Evolutionary conservation across 2,797 vertebrate species (phyloP), one percentile per base, ranked within the genome.

Genomic region (Leptoclinus maculatus): DNA sequence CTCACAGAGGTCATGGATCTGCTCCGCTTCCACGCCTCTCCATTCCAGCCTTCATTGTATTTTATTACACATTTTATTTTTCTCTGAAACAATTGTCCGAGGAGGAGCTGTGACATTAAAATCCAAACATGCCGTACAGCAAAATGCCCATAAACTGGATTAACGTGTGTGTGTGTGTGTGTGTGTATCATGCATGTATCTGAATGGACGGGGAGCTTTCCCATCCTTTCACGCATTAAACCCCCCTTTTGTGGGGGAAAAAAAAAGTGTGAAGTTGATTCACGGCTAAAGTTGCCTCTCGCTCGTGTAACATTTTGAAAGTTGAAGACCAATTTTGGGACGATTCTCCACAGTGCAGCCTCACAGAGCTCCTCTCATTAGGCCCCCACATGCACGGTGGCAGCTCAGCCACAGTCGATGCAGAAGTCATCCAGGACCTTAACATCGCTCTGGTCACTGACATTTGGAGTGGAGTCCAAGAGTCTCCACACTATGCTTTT

Each of bases 281-380:
- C 83, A 62, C 71, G 70, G 79, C 82, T 79, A 89, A 93, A 91
- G 87, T 89, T 88, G 51, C 78, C 88, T 87, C 84, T 91, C 84
- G 54, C 83, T 90, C 66, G 67, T 88, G 84, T 89, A 80, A 91
- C 86, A 93, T 91, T 93, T 91, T 85, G 76, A 83, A 88, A 93
- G 89, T 89, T 90, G 85, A 89, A 89, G 83, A 88, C 76, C 90
- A 93, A 95, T 94, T 94, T 91, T 87, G 23, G 81, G 77, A 86
- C 27, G 91, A 95, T 93, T 95, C 88, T 93, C 90, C 90, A 91
- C 92, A 78, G 85, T n/a, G 59, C 73, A 62, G 81, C 75, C 77
- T 74, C 76, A 75, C 81, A 73, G 73, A 79, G 66, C 67, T 73
- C 47, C 82, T 83, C 83, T 91, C 89, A 92, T 93, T 93, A 90